phyloP scores from a whole-genome alignment of 2,888 invertebrate species.

The Cephus nigrinus region DNA sequence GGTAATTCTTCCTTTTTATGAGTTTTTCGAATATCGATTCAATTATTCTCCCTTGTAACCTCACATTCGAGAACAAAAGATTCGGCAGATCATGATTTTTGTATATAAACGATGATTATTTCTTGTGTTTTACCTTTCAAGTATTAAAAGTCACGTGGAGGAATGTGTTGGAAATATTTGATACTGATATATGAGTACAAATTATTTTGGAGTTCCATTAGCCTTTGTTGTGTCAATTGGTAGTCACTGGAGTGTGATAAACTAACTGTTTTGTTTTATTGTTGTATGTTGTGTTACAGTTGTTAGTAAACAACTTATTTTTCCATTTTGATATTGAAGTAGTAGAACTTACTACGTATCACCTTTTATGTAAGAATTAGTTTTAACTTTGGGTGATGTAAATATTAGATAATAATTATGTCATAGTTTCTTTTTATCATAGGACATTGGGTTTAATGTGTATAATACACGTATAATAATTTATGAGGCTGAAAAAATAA shows the following conservation, averaged over 20 bases:
- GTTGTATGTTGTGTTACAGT: neutral
- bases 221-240: neutral
- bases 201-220: neutral
- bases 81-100: neutral
- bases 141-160: neutral
- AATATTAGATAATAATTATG: neutral
- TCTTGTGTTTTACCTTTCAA: neutral
- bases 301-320: neutral
- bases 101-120: neutral
- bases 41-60: neutral
- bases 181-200: neutral
- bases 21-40: neutral
- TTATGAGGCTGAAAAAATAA: neutral
- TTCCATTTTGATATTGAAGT: neutral
- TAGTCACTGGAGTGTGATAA: neutral
- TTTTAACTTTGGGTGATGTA: neutral
- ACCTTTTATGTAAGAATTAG: neutral
- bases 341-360: neutral
- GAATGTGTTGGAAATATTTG: neutral
- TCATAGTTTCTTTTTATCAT: neutral
- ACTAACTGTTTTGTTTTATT: neutral
- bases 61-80: neutral
- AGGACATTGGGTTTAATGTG: neutral
- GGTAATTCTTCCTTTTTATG: constrained; percentile 63
- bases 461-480: neutral